Evolutionary conservation across 1,140 invertebrate genomes (phyloP), one percentile per base, ranked within the genome.

Genomic region (Aphelinus atriplicis): DNA sequence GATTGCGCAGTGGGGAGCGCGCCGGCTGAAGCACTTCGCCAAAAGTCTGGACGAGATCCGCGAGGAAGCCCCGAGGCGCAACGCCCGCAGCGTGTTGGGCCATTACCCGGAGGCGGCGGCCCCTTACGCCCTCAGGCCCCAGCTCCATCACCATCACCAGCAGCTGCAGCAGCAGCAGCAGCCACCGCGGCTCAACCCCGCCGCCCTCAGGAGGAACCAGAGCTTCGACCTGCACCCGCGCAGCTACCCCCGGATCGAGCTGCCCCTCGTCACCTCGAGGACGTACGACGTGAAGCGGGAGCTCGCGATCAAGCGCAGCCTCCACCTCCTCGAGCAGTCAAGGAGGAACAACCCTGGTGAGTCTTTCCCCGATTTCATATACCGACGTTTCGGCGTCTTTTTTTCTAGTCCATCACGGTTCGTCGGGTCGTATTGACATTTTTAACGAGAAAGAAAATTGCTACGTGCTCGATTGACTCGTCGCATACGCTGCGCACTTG

Each of bases 31-130:
- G 2, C 81, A 84, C n/a, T 83, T 84, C 61, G 78, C 81, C 0
- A 85, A 81, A 56, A 85, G 84, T 61, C 63, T 86, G n/a, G 83
- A 86, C 46, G 85, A 84, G 74, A 86, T 86, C 43, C 73, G 83
- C 4, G 85, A 86, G 57, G 85, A 86, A 48, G 72, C 79, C 2
- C 55, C 61, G 5, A 65, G 77, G 1, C 79, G 80, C 2, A 80
- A 84, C 63, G 63, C 80, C 0, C 82, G 79, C 68, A 81, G 82
- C 77, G 78, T 79, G 1, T 71, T 81, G 43, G 50, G 42, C 26
- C 71, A 80, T 9, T 75, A 82, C 2, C 53, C 55, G 1, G 78
- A 77, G 0, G 53, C 79, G 48, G 80, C 80, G 62, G 4, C 4
- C 51, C 51, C 51, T 4, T 72, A 63, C 42, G 72, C 47, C 5